Evolutionary conservation across 2,888 invertebrate genomes (phyloP), one percentile per base, ranked within the genome.

Genomic region (Andrena marginata): DNA sequence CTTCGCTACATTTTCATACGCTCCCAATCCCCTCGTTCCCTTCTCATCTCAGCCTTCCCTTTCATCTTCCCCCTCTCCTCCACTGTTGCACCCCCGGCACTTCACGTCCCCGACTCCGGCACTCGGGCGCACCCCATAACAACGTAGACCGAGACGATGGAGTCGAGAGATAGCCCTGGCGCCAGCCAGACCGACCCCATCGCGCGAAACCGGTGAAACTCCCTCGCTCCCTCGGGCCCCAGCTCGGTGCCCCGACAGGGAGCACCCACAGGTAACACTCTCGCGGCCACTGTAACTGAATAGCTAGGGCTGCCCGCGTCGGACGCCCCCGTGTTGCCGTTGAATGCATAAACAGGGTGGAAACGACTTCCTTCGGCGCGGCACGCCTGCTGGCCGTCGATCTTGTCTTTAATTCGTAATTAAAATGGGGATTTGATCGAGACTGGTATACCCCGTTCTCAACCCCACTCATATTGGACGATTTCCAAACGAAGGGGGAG

Each of bases 101-200:
- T 60, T 69, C 68, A 7, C 6, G 35, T 13, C 51, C 69, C 60
- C 51, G 29, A 8, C 72, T 49, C 49, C 13, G 64, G 26, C 79
- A 42, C 62, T 35, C 54, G 51, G 62, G 74, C 68, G 72, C 82
- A 85, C 77, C 85, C 88, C 86, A 82, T 86, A 89, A 88, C 89
- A 82, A 85, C 82, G 80, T 80, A 76, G 84, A 80, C 84, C 87
- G 87, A 88, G 86, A 86, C 90, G 89, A 91, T 89, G 87, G 89
- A 87, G 89, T 87, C 80, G 88, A 80, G 85, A 91, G 90, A 92
- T 91, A 90, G 90, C 88, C 85, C 88, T 86, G 92, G 91, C 91
- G 90, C 90, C 91, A 90, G 90, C 80, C 84, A 84, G 88, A 85
- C 86, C 86, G 82, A 82, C 85, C 84, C 84, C 85, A 84, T 69